Conservation (phyloP, 2,888 invertebrate species). For the Ctenicera cuprea region DNA sequence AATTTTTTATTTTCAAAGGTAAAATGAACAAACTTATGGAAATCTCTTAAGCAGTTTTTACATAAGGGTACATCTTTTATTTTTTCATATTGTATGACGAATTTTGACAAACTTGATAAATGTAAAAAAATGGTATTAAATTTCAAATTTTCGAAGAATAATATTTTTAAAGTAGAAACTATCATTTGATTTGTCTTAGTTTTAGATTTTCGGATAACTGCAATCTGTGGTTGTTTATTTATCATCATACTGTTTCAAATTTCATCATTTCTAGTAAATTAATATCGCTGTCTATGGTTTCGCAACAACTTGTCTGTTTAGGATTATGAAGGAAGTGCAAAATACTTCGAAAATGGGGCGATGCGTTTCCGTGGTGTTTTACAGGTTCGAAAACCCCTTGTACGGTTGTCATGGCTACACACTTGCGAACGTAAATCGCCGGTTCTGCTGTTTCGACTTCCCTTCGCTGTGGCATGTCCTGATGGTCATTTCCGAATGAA, state of each 20-base stretch:
- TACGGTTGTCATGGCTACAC: slow-evolving; percentile 66
- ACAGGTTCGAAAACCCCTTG: slow-evolving; percentile 53
- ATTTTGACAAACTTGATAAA: too few species aligned
- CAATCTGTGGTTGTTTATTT: too few species aligned
- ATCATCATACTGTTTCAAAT: not conserved
- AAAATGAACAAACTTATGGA: too few species aligned
- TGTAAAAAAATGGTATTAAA: too few species aligned
- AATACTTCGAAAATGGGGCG: slow-evolving; percentile 48
- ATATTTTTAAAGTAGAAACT: too few species aligned
- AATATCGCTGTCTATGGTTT: not conserved
- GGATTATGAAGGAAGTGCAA: slow-evolving; percentile 50
- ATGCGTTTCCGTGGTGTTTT: slow-evolving; percentile 53
- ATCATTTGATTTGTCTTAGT: too few species aligned
- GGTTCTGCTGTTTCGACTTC: slow-evolving; percentile 54
- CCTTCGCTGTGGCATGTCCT: slow-evolving; percentile 49
- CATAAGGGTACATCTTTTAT: too few species aligned
- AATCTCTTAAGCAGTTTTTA: too few species aligned
- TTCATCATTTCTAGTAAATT: not conserved
- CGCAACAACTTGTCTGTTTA: slow-evolving; percentile 27
- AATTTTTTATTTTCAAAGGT: too few species aligned
- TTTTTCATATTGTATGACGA: too few species aligned
- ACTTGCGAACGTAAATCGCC: slow-evolving; percentile 67
- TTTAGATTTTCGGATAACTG: too few species aligned
- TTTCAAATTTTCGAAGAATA: too few species aligned
- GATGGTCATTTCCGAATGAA: slow-evolving; percentile 66